Conservation (phyloP, 2,797 vertebrate genomes). For the Falco biarmicus region DNA sequence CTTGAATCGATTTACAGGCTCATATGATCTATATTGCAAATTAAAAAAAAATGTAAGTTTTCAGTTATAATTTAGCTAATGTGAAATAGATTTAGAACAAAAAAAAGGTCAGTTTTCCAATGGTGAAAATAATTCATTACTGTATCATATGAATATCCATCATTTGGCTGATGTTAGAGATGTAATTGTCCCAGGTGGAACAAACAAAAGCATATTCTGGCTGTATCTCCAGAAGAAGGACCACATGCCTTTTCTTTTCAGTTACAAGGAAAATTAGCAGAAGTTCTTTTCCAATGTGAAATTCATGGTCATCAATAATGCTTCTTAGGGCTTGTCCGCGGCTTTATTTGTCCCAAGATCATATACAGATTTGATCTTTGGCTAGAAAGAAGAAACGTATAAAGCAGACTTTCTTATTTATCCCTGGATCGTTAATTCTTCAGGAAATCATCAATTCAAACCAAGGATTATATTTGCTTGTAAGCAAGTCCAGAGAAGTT, state of each 20-base stretch:
- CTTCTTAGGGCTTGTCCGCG: not conserved
- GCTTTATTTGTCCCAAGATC: not conserved
- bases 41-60: not conserved
- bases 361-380: not conserved
- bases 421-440: not conserved
- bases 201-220: not conserved
- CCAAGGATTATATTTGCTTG: not conserved
- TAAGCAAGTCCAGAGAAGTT: not conserved
- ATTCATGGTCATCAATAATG: not conserved
- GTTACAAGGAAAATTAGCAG: not conserved
- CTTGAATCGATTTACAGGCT: conserved; percentile 20
- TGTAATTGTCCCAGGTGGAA: not conserved
- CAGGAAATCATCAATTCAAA: not conserved
- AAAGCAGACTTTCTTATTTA: not conserved
- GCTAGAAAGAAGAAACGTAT: not conserved
- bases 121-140: not conserved
- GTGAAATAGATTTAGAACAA: not conserved
- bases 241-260: not conserved
- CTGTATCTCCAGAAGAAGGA: not conserved
- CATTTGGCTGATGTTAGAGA: not conserved
- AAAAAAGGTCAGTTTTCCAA: not conserved
- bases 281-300: not conserved
- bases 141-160: not conserved
- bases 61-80: not conserved
- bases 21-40: not conserved